Evolutionary conservation across 2,113 vertebrate genomes (phyloP), one percentile per base, ranked within the genome.

Genomic region (Casuarius casuarius): DNA sequence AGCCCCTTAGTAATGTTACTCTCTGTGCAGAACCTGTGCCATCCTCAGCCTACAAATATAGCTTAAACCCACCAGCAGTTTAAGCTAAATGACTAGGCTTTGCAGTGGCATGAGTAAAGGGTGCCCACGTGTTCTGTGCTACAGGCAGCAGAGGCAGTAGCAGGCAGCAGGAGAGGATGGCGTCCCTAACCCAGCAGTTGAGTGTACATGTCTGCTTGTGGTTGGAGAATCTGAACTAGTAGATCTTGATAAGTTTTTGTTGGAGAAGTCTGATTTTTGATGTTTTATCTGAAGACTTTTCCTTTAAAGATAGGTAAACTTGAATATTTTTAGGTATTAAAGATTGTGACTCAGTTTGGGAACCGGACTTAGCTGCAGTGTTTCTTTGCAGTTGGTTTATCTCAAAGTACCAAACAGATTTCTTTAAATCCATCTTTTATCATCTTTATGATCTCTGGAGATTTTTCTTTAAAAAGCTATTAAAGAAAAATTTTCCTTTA

Each of bases 71-170:
- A 13, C 4, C 7, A 54, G 62, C 56, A 58, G 35, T 1, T 70
- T 16, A 80, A 44, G n/a, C 13, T 14, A 7, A 48, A 40, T 33
- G 31, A 6, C 46, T 33, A 22, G n/a, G 28, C 40, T 29, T 19
- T 28, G 40, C 40, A 18, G 14, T 58, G 48, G n/a, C 40, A 38
- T 7, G 8, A 29, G 46, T 21, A 17, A 46, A 35, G 26, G 26
- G 22, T 5, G 9, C 42, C 52, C 0, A 1, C 0, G 0, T 74
- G 40, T 31, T 42, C 52, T 33, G 2, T 11, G 31, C 19, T 44
- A 4, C 28, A 9, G 18, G 33, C 0, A 0, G 5, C 70, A 40
- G 10, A 18, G 10, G 49, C 12, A 16, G 23, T 61, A 77, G 38
- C 22, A 51, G 46, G 52, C 22, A 28, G 31, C 44, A 74, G 46